phyloP scores from a whole-genome alignment of 37 sponge, comb jelly and placozoan species.

The Bolinopsis microptera region DNA sequence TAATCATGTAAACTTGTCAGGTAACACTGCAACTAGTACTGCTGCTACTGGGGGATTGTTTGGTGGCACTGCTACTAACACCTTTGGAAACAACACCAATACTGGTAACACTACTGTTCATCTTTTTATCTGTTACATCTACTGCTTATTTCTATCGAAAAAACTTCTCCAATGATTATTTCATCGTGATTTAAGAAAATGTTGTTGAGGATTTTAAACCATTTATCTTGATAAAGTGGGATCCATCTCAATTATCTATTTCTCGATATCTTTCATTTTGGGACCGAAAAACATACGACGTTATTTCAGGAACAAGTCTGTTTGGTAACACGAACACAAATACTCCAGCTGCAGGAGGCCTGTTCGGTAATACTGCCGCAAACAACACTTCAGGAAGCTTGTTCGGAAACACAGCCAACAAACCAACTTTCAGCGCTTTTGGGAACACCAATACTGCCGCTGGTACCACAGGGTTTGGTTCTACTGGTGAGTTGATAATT shows the following conservation, averaged over 20 bases:
- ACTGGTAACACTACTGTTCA: neutral
- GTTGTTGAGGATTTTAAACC: no score
- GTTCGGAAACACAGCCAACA: conserved; percentile 20
- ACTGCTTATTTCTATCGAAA: no score
- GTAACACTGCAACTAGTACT: conserved; percentile 32
- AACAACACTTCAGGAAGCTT: conserved; percentile 6
- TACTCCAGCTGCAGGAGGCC: neutral
- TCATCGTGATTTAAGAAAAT: no score
- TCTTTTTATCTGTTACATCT: no score
- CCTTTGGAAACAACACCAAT: conserved; percentile 17
- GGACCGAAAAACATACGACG: no score
- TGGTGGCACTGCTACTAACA: conserved; percentile 37
- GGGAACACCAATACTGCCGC: neutral
- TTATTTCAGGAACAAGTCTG: conserved; percentile 30
- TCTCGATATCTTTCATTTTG: no score
- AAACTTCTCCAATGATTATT: no score
- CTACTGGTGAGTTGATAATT: neutral
- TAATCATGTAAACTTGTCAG: no score
- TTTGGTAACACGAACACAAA: conserved; percentile 50
- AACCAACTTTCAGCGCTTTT: neutral
- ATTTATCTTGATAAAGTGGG: no score
- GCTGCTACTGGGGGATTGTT: conserved; percentile 16
- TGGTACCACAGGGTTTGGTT: neutral
- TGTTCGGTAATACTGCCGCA: conserved; percentile 27
- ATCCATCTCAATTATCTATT: no score